phyloP scores from a whole-genome alignment of 2,113 vertebrate genomes.

The Hippocampus zosterae region DNA sequence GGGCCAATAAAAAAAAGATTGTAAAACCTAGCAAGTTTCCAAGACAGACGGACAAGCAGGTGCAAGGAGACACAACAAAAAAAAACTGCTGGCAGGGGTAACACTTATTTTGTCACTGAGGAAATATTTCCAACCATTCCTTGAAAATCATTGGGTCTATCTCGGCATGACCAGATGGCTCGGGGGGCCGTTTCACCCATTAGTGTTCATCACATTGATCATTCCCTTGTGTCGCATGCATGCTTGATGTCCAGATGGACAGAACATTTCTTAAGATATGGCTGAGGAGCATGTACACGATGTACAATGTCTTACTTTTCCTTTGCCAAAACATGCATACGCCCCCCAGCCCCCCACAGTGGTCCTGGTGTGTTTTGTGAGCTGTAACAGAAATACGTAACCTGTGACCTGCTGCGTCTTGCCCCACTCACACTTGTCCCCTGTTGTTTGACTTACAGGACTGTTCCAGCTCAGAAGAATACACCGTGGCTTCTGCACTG shows the following conservation, averaged over 20 bases:
- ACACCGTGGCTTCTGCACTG: slow-evolving; percentile 85
- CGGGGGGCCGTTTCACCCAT: too few species aligned
- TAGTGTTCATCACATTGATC: background rate
- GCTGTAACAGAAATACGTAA: background rate
- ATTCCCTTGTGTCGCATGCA: slow-evolving; percentile 3
- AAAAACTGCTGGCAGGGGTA: background rate
- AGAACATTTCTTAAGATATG: background rate
- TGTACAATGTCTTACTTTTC: background rate
- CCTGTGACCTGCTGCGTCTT: slow-evolving; percentile 23
- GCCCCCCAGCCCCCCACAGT: background rate
- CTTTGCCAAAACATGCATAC: slow-evolving; percentile 1
- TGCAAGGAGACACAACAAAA: background rate
- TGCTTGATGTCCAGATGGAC: background rate
- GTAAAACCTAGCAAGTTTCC: background rate
- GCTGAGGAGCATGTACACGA: background rate
- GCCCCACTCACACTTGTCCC: slow-evolving; percentile 24
- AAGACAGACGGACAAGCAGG: background rate
- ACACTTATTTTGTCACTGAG: background rate
- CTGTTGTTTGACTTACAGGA: slow-evolving; percentile 78
- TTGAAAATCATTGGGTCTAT: background rate
- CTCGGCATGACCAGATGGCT: background rate
- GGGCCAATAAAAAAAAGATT: background rate
- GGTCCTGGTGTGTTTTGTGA: slow-evolving; percentile 10
- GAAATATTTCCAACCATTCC: slow-evolving; percentile 11
- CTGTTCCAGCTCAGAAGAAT: slow-evolving; percentile 95